Percentiles rank a stretch among this genome's conserved stretches.
Evolutionary conservation across 2,797 vertebrate species (phyloP).

Genomic region (Chelmon rostratus): DNA sequence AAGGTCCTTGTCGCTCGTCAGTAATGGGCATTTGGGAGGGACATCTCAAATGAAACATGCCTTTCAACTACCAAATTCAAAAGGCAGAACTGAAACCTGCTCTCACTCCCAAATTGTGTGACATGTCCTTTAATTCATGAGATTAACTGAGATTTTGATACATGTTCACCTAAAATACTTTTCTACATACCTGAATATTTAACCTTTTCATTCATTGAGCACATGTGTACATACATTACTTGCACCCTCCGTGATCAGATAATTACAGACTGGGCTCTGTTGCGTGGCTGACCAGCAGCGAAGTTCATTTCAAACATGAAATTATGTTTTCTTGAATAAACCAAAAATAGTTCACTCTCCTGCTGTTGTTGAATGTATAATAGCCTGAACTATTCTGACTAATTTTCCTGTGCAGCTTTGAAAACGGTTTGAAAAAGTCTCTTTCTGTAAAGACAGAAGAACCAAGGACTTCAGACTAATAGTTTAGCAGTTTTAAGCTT

Average conservation of each 20-base stretch:
- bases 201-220: too few species aligned
- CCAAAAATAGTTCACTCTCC: neutral
- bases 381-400: neutral
- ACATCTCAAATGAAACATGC: neutral
- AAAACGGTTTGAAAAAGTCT: neutral
- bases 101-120: neutral
- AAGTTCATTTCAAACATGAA: neutral
- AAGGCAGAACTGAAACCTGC: neutral
- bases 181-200: too few species aligned
- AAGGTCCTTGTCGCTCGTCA: neutral
- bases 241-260: neutral
- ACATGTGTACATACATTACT: neutral
- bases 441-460: neutral
- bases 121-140: neutral
- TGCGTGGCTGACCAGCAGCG: neutral
- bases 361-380: neutral
- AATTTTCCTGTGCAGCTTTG: neutral
- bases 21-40: neutral
- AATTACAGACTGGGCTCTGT: neutral
- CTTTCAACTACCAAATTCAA: neutral
- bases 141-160: too few species aligned
- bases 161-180: too few species aligned
- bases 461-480: constrained; percentile 4
- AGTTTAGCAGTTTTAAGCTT: neutral
- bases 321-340: neutral